Conservation (phyloP, 2,113 vertebrate species). For the Coreoperca whiteheadi region DNA sequence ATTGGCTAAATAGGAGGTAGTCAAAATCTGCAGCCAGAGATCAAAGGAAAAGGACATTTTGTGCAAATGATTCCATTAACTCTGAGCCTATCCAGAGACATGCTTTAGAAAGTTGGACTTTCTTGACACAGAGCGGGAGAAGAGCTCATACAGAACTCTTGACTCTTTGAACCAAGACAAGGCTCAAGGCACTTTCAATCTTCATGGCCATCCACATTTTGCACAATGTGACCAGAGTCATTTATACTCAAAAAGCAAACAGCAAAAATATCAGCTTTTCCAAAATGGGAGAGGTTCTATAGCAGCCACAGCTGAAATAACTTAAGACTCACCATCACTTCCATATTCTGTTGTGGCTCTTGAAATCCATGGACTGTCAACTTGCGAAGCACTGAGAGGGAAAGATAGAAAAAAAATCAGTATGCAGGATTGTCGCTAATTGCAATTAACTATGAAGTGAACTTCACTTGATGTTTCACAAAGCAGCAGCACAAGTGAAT, state of each 20-base stretch:
- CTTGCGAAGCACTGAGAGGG: conserved; percentile 90
- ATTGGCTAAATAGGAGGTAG: conserved; percentile 2
- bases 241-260: conserved; percentile 46
- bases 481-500: conserved; percentile 21
- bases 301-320: conserved; percentile 15
- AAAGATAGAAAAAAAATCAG: background rate
- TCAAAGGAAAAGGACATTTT: conserved; percentile 42
- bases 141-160: conserved; percentile 40
- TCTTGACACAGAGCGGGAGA: conserved; percentile 29
- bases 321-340: conserved; percentile 92
- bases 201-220: conserved; percentile 52
- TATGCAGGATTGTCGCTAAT: background rate
- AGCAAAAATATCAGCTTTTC: conserved; percentile 40
- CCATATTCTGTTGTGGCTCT: conserved; percentile 92
- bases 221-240: conserved; percentile 33
- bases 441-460: background rate
- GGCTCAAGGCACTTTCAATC: conserved; percentile 65
- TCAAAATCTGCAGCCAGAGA: conserved; percentile 18
- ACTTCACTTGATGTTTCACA: conserved; percentile 10
- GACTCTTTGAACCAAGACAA: conserved; percentile 64
- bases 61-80: conserved; percentile 59
- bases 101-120: conserved; percentile 40
- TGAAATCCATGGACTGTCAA: conserved; percentile 96
- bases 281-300: conserved; percentile 16
- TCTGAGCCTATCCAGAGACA: conserved; percentile 37